Evolutionary conservation across 2,113 vertebrate species (phyloP), one percentile per base, ranked within the genome.

Genomic region (Anolis sagrei): DNA sequence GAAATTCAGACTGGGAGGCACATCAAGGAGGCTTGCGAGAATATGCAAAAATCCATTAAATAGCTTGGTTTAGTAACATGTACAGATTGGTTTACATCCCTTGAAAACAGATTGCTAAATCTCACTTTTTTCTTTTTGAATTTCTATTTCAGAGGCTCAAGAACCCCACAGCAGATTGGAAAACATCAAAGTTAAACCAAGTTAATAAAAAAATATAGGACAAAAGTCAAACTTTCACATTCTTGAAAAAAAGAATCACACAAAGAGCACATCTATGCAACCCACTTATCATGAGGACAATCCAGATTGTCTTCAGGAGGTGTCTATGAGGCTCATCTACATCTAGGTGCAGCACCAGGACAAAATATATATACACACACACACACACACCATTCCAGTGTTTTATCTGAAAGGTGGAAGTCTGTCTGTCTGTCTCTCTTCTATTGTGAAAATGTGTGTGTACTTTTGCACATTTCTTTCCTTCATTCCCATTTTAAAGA

Each of bases 1-100:
- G 49, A 93, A 90, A 91, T 93, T 87, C 64, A 89, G 32, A 76
- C 82, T 58, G 19, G 93, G 36, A 89, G 8, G 51, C 1, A 83
- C 81, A 86, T 68, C 70, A 16, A 51, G 85, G 11, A 90, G 90
- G 66, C 39, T 0, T 75, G 1, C 25, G 39, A 36, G 36, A 76
- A 83, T 78, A 81, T 0, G 2, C 3, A 84, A 0, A 51, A 79
- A 72, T 51, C 2, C 89, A 79, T 82, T 85, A 90, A 92, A 84
- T 66, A 87, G 54, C 13, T 58, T 87, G 73, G 7, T 27, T 51
- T 86, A 68, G 27, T 82, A 14, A 79, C 83, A 74, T 79, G 4
- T 32, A 62, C 77, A 49, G 78, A 85, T 76, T 79, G 54, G 91
- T 91, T 5, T 58, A 82, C 3, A 76, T 2, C 77, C n/a, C 1